Base-by-base conservation (phyloP, 2,797 vertebrate species). In the Urocyon cinereoargenteus region DNA sequence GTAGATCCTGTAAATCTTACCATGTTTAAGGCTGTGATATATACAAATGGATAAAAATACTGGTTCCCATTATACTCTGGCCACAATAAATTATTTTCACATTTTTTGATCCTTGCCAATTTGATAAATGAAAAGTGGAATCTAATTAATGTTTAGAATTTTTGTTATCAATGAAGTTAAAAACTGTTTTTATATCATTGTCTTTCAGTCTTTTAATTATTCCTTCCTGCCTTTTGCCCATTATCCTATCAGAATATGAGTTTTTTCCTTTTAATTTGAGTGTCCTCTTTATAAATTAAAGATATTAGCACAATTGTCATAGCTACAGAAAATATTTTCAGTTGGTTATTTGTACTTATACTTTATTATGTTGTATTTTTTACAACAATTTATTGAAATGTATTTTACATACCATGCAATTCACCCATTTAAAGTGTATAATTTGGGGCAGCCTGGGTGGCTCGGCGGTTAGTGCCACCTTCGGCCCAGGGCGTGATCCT, bases 201-300 rank as follows among this genome's bases (percentile, higher is more conserved):
- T 51, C 59, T 82, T 86, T 79, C 34, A 86, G 34, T 66, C 40
- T 62, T 86, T 90, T 59, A 91, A 85, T 81, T 91, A 92, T 55
- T 87, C 86, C 15, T 85, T 53, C 28, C 59, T 24, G 4, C 4
- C 26, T 31, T 90, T 90, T 79, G 19, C 22, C 21, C 49, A 83
- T 57, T 78, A 51, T 77, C 34, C 36, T 72, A 11, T 66, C 68
- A 24, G 9, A 64, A 0, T 57, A n/a, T 59, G 26, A 94, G 81
- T 26, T 87, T 92, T 84, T 94, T 92, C 31, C 70, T 90, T n/a
- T 89, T 89, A 70, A 92, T 79, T 79, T 77, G n/a, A 94, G 53
- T 96, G 51, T 62, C 53, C 15, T 72, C 49, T 83, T 94, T 81
- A 24, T 85, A 84, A 49, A 66, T 83, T 93, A 84, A 84, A 85